Evolutionary conservation across 2,888 invertebrate genomes (phyloP), one percentile per base, ranked within the genome.

Genomic region (Drosophila pegasa): DNA sequence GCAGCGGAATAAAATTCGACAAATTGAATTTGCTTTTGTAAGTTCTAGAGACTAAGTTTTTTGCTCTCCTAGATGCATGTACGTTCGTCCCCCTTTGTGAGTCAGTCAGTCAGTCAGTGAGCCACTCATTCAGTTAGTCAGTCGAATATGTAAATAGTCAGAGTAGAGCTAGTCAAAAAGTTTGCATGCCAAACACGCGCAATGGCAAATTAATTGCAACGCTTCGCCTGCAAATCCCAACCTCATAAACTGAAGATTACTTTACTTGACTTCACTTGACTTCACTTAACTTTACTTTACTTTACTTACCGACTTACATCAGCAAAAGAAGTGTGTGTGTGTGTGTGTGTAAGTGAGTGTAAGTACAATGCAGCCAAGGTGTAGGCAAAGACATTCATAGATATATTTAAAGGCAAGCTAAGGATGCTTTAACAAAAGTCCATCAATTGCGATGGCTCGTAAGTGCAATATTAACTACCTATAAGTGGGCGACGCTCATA

Each of bases 191-290:
- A 69, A 70, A 61, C 89, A 90, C 90, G 90, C 73, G 48, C 72
- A 40, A 51, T 60, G 51, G 59, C 61, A 80, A 80, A 88, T 86
- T 89, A 90, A 90, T 89, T 89, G 89, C 85, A 81, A 60, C 74
- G 80, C 63, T 83, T 77, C 80, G 65, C 59, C 69, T 70, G 67
- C 72, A 85, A 88, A 90, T 87, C 87, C 89, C 89, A 73, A 74
- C 56, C 78, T 77, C 80, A 90, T 89, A 89, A 90, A 90, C 69
- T 56, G 70, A 65, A 85, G 84, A 89, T 89, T 90, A 86, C 58
- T 61, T 71, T 71, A 58, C 69, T 54, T 54, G n/a, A 7, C 48
- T n/a, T 50, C 31, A 20, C 31, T 31, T 48, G 8, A 31, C 47
- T 31, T 47, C 40, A 38, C 38, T 38, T 37, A 16, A 55, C 69